phyloP scores from a whole-genome alignment of 1,140 invertebrate species.

The Lanistes nyassanus region DNA sequence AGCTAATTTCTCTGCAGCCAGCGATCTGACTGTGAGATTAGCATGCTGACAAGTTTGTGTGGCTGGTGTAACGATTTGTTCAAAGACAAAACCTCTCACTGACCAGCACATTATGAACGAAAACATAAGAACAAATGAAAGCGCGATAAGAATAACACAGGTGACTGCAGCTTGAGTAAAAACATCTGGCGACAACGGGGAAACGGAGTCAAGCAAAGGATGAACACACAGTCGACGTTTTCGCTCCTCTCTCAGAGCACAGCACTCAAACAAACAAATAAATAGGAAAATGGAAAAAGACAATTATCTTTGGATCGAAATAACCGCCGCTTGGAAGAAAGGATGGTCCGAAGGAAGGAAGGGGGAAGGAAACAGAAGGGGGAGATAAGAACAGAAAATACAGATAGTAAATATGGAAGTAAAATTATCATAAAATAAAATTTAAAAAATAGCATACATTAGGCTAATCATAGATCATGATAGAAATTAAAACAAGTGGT shows the following conservation, averaged over 20 bases:
- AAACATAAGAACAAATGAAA: too few relatives aligned
- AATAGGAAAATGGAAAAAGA: too few relatives aligned
- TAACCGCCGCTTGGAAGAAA: background rate
- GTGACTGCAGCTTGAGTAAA: background rate
- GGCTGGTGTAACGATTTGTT: too few relatives aligned
- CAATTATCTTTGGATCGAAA: background rate
- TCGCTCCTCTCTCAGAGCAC: background rate
- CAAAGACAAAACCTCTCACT: too few relatives aligned
- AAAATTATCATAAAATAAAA: background rate
- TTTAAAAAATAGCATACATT: background rate
- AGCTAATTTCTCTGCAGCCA: too few relatives aligned
- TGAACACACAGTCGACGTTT: background rate
- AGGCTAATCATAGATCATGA: background rate
- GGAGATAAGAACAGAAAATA: background rate
- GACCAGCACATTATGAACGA: too few relatives aligned
- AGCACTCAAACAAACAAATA: background rate
- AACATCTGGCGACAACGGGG: background rate
- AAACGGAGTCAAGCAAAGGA: background rate
- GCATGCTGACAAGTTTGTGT: too few relatives aligned
- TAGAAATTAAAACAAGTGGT: background rate
- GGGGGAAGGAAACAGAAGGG: background rate
- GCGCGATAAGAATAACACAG: too few relatives aligned
- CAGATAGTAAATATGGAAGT: background rate
- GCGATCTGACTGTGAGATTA: too few relatives aligned
- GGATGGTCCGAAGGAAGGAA: background rate